phyloP scores from a whole-genome alignment of 2,888 invertebrate genomes.

The Drosophila greeni region DNA sequence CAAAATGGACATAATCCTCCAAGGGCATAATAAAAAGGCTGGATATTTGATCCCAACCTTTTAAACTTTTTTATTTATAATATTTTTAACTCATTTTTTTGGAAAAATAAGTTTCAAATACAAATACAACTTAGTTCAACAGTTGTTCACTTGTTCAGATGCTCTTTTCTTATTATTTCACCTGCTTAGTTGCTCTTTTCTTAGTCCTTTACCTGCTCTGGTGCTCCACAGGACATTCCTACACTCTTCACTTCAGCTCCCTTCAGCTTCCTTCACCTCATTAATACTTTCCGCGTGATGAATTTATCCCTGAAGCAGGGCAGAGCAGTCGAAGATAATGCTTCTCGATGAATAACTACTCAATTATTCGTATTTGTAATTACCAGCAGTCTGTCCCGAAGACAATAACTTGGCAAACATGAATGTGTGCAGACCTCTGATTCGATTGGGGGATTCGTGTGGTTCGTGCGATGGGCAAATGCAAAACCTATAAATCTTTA shows the following conservation, averaged over 20 bases:
- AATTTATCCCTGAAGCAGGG: constrained; percentile 2
- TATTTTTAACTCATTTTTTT: no score
- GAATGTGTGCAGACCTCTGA: constrained; percentile 8
- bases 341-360: constrained; percentile 19
- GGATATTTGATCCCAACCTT: no score
- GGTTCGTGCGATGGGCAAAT: constrained; percentile 47
- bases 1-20: no score
- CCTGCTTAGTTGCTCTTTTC: neutral
- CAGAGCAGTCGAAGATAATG: neutral
- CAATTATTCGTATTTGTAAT: constrained; percentile 29
- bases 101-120: no score
- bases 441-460: neutral
- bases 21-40: no score
- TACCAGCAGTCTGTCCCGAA: constrained; percentile 8
- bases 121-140: no score
- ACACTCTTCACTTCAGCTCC: no score
- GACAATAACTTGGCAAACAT: constrained; percentile 1
- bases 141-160: neutral
- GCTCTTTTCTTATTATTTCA: neutral
- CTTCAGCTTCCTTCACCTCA: neutral
- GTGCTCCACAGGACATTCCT: neutral
- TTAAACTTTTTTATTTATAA: no score
- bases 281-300: constrained; percentile 14
- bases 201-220: neutral
- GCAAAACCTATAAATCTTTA: constrained; percentile 78